phyloP scores from a whole-genome alignment of 2,888 invertebrate species.

The Glyphotaelius pellucidus region DNA sequence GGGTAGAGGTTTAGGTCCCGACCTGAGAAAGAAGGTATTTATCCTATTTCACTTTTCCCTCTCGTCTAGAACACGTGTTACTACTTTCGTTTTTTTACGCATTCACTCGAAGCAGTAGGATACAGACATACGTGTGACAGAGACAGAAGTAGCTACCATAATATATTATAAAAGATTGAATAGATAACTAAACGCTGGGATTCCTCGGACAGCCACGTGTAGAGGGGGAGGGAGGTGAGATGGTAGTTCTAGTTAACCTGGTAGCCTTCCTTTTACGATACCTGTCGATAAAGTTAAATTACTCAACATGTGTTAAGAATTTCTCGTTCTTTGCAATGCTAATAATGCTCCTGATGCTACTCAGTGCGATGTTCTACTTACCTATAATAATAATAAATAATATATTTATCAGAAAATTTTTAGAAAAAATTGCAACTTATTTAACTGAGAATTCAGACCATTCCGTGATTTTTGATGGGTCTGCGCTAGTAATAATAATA shows the following conservation, averaged over 20 bases:
- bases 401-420: too few relatives aligned
- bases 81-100: constrained; percentile 55
- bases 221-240: too few relatives aligned
- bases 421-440: too few relatives aligned
- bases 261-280: too few relatives aligned
- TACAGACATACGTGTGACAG: background rate
- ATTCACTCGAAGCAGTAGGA: background rate
- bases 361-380: background rate
- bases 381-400: too few relatives aligned
- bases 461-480: too few relatives aligned
- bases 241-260: too few relatives aligned
- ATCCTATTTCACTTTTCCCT: constrained; percentile 50
- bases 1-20: constrained; percentile 7
- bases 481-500: too few relatives aligned
- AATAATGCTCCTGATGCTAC: background rate
- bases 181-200: background rate
- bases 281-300: background rate
- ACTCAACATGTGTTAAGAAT: background rate
- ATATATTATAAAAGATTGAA: background rate
- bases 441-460: too few relatives aligned
- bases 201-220: background rate
- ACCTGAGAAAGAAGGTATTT: constrained; percentile 40
- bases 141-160: background rate
- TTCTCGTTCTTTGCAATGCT: background rate
- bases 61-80: constrained; percentile 49